Percentiles rank a stretch among this genome's conserved stretches.
Evolutionary conservation across 2,797 vertebrate species (phyloP).

Genomic region (Acanthopagrus latus): DNA sequence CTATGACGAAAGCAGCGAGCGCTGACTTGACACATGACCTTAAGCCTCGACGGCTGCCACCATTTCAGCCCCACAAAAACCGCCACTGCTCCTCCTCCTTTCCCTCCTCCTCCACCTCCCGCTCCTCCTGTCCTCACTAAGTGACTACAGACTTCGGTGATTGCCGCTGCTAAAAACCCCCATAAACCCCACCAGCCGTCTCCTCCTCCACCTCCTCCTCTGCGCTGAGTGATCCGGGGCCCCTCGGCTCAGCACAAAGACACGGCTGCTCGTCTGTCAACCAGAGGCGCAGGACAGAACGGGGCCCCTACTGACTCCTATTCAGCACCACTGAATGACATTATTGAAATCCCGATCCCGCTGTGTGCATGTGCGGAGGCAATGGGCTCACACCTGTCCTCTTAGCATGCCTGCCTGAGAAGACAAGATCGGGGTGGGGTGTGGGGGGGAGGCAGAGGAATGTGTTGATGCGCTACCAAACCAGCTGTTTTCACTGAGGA

Average conservation of each 20-base stretch:
- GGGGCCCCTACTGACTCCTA: conserved; percentile 72
- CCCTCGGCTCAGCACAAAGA: conserved; percentile 79
- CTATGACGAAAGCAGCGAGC: conserved; percentile 47
- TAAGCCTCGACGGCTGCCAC: conserved; percentile 58
- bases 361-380: conserved; percentile 67
- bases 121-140: conserved; percentile 60
- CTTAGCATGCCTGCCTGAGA: conserved; percentile 57
- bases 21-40: conserved; percentile 74
- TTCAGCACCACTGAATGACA: conserved; percentile 80
- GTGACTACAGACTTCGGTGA: conserved; percentile 62
- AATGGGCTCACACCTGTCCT: conserved; percentile 79
- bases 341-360: conserved; percentile 80
- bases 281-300: conserved; percentile 61
- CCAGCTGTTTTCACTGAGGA: conserved; percentile 67
- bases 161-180: conserved; percentile 64
- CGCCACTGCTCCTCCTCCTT: conserved; percentile 38
- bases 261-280: conserved; percentile 83
- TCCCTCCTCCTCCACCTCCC: conserved; percentile 45
- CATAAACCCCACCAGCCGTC: conserved; percentile 57
- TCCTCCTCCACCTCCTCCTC: conserved; percentile 58
- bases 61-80: conserved; percentile 50
- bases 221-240: conserved; percentile 71
- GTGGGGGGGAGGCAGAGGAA: conserved; percentile 47
- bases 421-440: conserved; percentile 59
- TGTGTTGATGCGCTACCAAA: conserved; percentile 62